Base-by-base conservation (phyloP, 30 jellyfish, hydroid and myxozoan genomes). In the Hydractinia symbiolongicarpus region DNA sequence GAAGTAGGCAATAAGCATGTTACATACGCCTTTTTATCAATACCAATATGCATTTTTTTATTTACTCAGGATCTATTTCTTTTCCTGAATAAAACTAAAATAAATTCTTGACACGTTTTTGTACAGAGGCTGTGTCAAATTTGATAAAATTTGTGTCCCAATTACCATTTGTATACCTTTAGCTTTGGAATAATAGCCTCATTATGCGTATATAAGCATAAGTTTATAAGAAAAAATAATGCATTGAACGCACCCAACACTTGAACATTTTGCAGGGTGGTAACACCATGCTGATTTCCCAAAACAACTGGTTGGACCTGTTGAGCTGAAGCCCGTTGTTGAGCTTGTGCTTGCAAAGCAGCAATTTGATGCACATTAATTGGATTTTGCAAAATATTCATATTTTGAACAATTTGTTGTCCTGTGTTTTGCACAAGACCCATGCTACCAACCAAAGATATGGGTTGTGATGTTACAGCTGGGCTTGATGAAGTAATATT, bases 321-420 rank as follows among this genome's bases (percentile, higher is more conserved):
- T 9, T 77, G 85, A 9, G 55, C 52, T 5, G 85, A 56, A 10
- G 85, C 54, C 17, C 79, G 54, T 77, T 79, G 15, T 30, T 77
- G 85, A 11, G 55, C 79, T 55, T 77, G 85, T 9, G 80, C 80
- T 6, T 77, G 85, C n/a, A 83, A 60, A 8, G 76, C 84, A 57
- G 84, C 86, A 20, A 81, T 88, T 69, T 88, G 93, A 7, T 55
- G 83, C 20, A 73, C 73, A n/a, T 88, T 88, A 8, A 88, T 53
- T 74, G 51, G 83, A 60, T 61, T 77, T 30, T 77, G 85, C 60
- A 77, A 13, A 52, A 77, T 77, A 30, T 50, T 77, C 79, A 77
- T 77, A 77, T 55, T 77, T 60, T 77, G 85, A 9, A 76, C 55
- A 55, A 54, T 55, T 30, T 66, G 85, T 54, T 77, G 85, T 21